Evolutionary conservation across 2,888 invertebrate genomes (phyloP), one percentile per base, ranked within the genome.

Genomic region (Aspidiotus destructor): DNA sequence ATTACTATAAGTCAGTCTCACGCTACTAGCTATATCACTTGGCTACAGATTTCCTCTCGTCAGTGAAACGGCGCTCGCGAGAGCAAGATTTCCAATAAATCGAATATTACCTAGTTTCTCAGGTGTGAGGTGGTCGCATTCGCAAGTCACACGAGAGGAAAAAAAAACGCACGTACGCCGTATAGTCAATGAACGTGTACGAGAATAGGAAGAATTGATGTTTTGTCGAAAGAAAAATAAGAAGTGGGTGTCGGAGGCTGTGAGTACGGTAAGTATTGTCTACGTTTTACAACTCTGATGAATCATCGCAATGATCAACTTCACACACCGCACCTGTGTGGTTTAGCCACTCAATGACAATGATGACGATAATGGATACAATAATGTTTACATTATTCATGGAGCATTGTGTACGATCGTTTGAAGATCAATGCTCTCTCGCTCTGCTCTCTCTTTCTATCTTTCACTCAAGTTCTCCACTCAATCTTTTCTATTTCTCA

Each of bases 341-440:
- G 67, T 67, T 67, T 67, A 60, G 67, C 67, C 67, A 67, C 67
- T 67, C 67, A 67, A 48, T 67, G 67, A 67, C 67, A 67, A 67
- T 67, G 67, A 65, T 65, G 65, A 65, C 57, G 65, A 67, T 67
- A 67, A 67, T 67, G 60, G 67, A 67, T 67, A 67, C 67, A 67
- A 67, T 67, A 67, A 67, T 67, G 67, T 67, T 67, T 67, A 67
- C 67, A 67, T 67, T 67, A 67, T 67, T 67, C 67, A 67, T 67
- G 60, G 67, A 60, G 58, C 67, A 67, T 67, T 67, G 67, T 67
- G 57, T 67, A 60, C 60, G 67, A 67, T 67, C 67, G 60, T 67
- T 67, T 48, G 67, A 67, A 67, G 67, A 67, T 67, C 67, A 67
- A 67, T 67, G 67, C 58, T 67, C 67, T 67, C 67, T 67, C 48